Conservation (phyloP, 2,797 vertebrate genomes). For the Anguilla pacifica region DNA sequence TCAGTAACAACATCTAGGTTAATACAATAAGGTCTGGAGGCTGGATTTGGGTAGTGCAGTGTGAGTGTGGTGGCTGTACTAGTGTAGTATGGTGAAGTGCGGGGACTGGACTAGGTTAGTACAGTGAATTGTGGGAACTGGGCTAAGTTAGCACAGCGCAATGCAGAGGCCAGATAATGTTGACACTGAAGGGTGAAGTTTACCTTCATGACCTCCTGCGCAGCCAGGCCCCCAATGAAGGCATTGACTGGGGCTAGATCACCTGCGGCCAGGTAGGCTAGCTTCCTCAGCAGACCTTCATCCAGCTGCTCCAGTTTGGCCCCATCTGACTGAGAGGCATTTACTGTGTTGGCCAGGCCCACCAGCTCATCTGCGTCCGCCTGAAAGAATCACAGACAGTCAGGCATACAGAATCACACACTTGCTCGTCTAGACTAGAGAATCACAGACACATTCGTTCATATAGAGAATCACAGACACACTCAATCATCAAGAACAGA, state of each 20-base stretch:
- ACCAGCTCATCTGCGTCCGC: conserved; percentile 82
- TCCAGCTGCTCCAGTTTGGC: conserved; percentile 78
- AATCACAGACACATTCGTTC: not conserved
- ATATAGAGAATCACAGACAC: not conserved
- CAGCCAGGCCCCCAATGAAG: conserved; percentile 80
- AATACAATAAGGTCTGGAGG: not conserved
- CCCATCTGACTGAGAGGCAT: conserved; percentile 66
- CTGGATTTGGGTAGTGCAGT: no score
- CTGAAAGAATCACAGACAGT: conserved; percentile 56
- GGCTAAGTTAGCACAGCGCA: no score
- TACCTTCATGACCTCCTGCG: conserved; percentile 94
- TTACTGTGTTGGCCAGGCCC: conserved; percentile 74
- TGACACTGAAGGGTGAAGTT: not conserved
- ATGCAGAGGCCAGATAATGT: not conserved
- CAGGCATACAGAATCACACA: not conserved
- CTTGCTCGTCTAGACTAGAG: not conserved
- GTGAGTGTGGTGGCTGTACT: no score
- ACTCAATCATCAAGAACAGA: not conserved
- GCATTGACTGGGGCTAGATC: conserved; percentile 86
- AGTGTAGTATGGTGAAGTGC: not conserved
- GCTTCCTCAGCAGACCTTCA: conserved; percentile 78
- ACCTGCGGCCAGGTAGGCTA: conserved; percentile 81
- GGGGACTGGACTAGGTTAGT: not conserved
- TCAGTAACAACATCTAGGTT: not conserved
- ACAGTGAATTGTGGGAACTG: not conserved